Evolutionary conservation across 2,888 invertebrate species (phyloP).

Genomic region (Thereva unica): DNA sequence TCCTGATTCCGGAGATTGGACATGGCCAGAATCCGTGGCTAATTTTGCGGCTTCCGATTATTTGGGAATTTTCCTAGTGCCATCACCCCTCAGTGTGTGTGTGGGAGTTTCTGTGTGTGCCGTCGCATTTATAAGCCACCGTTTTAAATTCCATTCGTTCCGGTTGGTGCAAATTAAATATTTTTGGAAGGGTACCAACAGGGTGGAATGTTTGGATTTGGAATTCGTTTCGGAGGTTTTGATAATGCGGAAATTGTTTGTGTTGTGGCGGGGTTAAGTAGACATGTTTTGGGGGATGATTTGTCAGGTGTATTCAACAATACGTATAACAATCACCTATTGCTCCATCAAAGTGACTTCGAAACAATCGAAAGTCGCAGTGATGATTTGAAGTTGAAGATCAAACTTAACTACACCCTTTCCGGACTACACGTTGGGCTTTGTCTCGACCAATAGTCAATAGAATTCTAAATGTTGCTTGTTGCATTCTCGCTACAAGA

Average conservation of each 20-base stretch:
- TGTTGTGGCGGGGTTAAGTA: not conserved
- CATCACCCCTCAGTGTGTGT: too few species aligned
- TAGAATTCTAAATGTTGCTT: too few species aligned
- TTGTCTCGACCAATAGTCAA: too few species aligned
- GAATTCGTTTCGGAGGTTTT: constrained; percentile 12
- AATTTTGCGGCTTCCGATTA: constrained; percentile 12
- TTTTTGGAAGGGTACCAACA: constrained; percentile 9
- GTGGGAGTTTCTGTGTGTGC: not conserved
- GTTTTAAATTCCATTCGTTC: constrained; percentile 29
- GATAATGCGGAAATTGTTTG: not conserved
- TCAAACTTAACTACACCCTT: too few species aligned
- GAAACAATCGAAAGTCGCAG: too few species aligned
- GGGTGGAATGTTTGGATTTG: constrained; percentile 19
- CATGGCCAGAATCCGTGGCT: constrained; percentile 24
- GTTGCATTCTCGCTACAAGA: too few species aligned
- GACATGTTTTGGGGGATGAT: not conserved
- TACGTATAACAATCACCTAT: too few species aligned
- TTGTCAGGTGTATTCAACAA: too few species aligned
- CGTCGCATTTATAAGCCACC: constrained; percentile 15
- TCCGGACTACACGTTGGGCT: too few species aligned
- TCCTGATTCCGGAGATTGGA: constrained; percentile 21
- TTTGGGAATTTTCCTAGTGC: constrained; percentile 11
- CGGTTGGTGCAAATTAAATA: constrained; percentile 33
- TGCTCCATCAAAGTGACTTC: too few species aligned
- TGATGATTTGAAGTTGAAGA: too few species aligned